Base-by-base conservation (phyloP, 2,888 invertebrate species). In the Tiliacea aurago region DNA sequence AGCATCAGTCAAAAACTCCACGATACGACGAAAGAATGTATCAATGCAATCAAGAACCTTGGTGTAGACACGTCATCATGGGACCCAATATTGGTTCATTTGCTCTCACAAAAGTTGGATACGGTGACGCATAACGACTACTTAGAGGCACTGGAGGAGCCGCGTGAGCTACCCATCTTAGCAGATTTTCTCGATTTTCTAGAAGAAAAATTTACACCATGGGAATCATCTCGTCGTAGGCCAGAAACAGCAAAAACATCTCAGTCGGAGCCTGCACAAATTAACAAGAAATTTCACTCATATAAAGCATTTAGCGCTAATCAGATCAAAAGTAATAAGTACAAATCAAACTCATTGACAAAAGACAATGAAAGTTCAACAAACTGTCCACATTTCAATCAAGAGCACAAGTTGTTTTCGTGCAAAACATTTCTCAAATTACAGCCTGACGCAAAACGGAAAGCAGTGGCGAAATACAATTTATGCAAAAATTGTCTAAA, bases 1-100 rank as follows among this genome's bases (percentile, higher is more conserved):
- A 63, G 47, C 45, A 45, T 18, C 43, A 28, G 45, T 62, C 18
- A 62, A 62, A 62, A 45, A 28, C 41, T 62, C 45, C 62, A 62
- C 62, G 62, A 63, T 20, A 63, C 13, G 11, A 33, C 62, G 1
- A 45, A 18, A 62, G 18, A 62, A 47, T 47, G 62, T 28, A 47
- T 62, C 28, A 28, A 62, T 47, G 62, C 62, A 1, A 62, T 62
- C 13, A 47, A 47, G 45, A 62, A 28, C 45, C 62, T 47, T 28
- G 28, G 28, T 56, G 28, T 28, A 56, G 55, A 56, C 10, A 28
- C 55, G 10, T 53, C 53, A 53, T 53, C 53, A 2, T 23, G 13
- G 53, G n/a, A 23, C 23, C 11, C 53, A 53, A 53, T 56, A 56
- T 11, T 51, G 51, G 5, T 56, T 9, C 18, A 56, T 18, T 28